These are phyloP conservation scores for Hemaris fuciformis DNA, from an alignment of 2,888 invertebrate species.

Conservation along the genomic window DNA sequence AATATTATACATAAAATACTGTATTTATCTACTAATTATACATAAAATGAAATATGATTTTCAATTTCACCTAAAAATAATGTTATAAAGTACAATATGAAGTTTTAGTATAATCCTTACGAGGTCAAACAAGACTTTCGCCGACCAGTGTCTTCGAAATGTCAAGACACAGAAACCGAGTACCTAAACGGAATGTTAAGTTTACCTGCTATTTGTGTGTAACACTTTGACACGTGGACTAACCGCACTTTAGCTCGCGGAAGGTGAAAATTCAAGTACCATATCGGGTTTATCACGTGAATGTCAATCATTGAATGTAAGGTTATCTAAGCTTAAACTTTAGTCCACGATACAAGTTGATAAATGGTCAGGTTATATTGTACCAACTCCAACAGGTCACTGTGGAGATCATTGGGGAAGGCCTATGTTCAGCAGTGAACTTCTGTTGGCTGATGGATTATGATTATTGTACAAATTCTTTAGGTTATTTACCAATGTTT, in stretches of 20 bases:
- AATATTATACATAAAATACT: too few species aligned
- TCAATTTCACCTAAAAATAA: neutral
- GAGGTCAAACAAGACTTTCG: constrained; percentile 40
- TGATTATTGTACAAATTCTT: too few species aligned
- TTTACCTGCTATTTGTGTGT: constrained; percentile 19
- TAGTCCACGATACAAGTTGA: too few species aligned
- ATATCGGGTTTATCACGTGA: neutral
- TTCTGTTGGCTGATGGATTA: too few species aligned
- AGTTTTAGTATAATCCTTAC: constrained; percentile 22
- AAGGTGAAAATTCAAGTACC: neutral
- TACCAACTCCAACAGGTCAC: too few species aligned
- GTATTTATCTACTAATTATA: too few species aligned
- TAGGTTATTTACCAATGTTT: too few species aligned
- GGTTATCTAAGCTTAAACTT: too few species aligned
- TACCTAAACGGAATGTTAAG: constrained; percentile 42
- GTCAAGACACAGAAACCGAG: constrained; percentile 28
- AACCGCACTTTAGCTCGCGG: neutral
- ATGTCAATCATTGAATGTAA: neutral
- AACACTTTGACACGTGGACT: neutral
- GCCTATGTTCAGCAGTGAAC: too few species aligned
- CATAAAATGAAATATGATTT: neutral
- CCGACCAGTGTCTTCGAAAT: constrained; percentile 27
- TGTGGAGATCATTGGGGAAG: too few species aligned
- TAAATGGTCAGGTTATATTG: too few species aligned
- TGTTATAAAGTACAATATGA: neutral